Evolutionary conservation across 35 echinoderm and acorn worm genomes (phyloP), one percentile per base, ranked within the genome.

Genomic region (Diadema setosum): DNA sequence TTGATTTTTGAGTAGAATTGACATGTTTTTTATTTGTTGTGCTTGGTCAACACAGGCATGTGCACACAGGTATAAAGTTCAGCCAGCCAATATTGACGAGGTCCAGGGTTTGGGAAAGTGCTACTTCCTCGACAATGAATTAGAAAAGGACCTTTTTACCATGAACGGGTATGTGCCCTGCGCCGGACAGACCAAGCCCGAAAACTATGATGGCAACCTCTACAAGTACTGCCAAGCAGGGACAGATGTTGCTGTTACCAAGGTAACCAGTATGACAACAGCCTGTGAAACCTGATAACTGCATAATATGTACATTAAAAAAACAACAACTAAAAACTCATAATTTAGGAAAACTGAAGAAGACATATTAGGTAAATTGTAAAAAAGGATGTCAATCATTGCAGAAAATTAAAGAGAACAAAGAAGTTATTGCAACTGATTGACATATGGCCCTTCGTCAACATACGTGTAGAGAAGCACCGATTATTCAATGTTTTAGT

Each of bases 181-280:
- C 73, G 41, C 30, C 0, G 80, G 75, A 0, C 84, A 82, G 75
- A 45, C 67, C 11, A n/a, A 87, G 81, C 50, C 50, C 74, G 61
- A 76, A 18, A 59, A 35, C 26, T 97, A 89, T 50, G 73, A 78
- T 25, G 73, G 73, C 5, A 78, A 35, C 73, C 73, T 78, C 35
- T 78, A 78, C 73, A 78, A 78, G 73, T 97, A 97, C 87, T 97
- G 94, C 39, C 90, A 93, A 26, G 86, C 94, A 44, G 94, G 94
- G 27, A 93, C 94, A 26, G 94, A 87, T 23, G 21, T 86, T 0
- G 58, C 56, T 46, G 87, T 97, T 70, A 81, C 86, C 26, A 81
- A 52, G 86, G 94, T 96, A 89, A 55, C 9, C n/a, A 11, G 9
- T 52, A 52, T 52, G 48, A 11, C 9, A n/a, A n/a, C 48, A 9